Evolutionary conservation across 2,888 invertebrate species (phyloP).

Genomic region (Suillia variegata): DNA sequence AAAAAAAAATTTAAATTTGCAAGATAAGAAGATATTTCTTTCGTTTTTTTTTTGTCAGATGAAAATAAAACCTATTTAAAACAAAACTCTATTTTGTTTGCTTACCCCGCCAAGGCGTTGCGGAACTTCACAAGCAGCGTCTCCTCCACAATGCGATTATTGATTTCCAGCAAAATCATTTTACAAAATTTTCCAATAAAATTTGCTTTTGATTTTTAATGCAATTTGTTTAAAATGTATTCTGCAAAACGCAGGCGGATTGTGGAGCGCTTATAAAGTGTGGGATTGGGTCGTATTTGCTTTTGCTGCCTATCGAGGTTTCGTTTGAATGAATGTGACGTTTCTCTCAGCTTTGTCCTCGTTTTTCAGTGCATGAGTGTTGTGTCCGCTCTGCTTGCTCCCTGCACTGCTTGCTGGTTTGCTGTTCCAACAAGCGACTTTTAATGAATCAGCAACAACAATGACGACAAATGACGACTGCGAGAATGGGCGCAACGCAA

Average conservation of each 20-base stretch:
- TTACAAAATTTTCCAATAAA: conserved; percentile 20
- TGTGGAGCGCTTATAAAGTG: too few species aligned
- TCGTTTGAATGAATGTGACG: too few species aligned
- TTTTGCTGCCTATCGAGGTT: too few species aligned
- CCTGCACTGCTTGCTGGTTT: conserved; percentile 28
- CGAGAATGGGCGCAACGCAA: conserved; percentile 17
- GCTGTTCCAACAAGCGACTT: conserved; percentile 37
- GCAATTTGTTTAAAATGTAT: neutral
- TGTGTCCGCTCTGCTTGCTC: neutral
- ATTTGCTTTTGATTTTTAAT: conserved; percentile 4
- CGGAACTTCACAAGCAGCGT: conserved; percentile 93
- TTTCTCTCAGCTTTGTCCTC: neutral
- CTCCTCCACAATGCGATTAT: conserved; percentile 98
- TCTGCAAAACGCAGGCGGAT: neutral
- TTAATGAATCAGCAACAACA: conserved; percentile 56
- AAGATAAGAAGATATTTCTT: too few species aligned
- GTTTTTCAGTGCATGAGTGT: too few species aligned
- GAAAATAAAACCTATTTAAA: conserved; percentile 17
- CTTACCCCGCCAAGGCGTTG: conserved; percentile 92
- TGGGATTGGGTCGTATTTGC: too few species aligned
- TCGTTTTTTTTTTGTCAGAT: too few species aligned
- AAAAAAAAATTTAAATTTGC: conserved; percentile 16
- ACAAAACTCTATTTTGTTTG: conserved; percentile 24
- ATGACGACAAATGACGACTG: conserved; percentile 30
- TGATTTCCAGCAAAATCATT: conserved; percentile 98